These are phyloP conservation scores for Tribolium castaneum DNA, from an alignment of 1,140 invertebrate species.

Conservation along the genomic window DNA sequence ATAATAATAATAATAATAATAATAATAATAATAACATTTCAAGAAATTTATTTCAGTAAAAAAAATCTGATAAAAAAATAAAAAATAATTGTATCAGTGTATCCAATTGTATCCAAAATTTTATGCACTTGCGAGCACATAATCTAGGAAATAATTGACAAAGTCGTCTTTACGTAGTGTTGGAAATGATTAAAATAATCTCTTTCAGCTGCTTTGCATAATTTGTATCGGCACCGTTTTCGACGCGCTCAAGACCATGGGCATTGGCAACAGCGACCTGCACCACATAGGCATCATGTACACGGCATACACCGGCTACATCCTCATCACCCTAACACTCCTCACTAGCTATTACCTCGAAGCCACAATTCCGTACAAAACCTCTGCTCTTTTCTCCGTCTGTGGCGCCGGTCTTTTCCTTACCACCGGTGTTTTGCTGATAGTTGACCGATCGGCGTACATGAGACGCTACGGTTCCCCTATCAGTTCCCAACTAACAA, in stretches of 20 bases:
- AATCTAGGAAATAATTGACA: too few relatives aligned
- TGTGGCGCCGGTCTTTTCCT: conserved; percentile 72
- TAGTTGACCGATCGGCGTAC: conserved; percentile 59
- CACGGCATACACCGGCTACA: conserved; percentile 68
- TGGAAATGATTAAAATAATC: background rate
- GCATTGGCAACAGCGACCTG: conserved; percentile 63
- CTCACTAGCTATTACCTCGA: conserved; percentile 71
- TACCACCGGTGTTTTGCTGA: conserved; percentile 66
- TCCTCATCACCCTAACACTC: conserved; percentile 72
- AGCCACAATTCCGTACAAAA: conserved; percentile 74
- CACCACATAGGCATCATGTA: conserved; percentile 69
- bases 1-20: too few relatives aligned
- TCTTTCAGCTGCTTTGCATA: conserved; percentile 42
- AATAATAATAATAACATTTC: too few relatives aligned
- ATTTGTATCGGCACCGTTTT: conserved; percentile 67
- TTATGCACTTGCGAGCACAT: too few relatives aligned
- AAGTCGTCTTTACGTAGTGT: too few relatives aligned
- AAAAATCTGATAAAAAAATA: too few relatives aligned
- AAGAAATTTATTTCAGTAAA: too few relatives aligned
- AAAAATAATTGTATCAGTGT: too few relatives aligned
- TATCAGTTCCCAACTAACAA: conserved; percentile 68
- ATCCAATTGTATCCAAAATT: too few relatives aligned
- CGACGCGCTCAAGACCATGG: conserved; percentile 66
- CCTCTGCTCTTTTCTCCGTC: conserved; percentile 70
- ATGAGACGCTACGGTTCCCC: conserved; percentile 67